Evolutionary conservation across 1,140 invertebrate genomes (phyloP).

Genomic region (Berghia stephanieae): DNA sequence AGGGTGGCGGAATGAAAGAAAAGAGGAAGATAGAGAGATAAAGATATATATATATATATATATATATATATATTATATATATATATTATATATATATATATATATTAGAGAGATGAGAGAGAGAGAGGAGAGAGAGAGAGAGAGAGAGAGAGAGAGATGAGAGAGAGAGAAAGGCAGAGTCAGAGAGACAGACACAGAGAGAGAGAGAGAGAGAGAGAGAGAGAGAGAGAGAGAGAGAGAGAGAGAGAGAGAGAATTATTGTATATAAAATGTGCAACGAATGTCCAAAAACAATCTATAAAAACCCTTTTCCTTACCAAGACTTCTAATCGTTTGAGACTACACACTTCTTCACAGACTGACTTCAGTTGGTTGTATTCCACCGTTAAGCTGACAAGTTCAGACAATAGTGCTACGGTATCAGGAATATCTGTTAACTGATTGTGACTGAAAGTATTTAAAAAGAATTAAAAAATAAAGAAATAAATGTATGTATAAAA

Average conservation of each 20-base stretch:
- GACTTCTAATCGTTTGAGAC: conserved; percentile 64
- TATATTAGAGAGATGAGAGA: too few species aligned
- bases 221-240: conserved; percentile 1
- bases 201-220: conserved; percentile 18
- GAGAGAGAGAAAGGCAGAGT: neutral
- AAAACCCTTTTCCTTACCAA: too few species aligned
- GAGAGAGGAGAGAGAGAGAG: conserved; percentile 14
- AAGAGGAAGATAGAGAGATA: too few species aligned
- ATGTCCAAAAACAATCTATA: too few species aligned
- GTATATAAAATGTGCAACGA: too few species aligned
- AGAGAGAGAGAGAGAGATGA: conserved; percentile 11
- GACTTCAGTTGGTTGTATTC: conserved; percentile 63
- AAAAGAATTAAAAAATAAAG: neutral
- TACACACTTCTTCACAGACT: conserved; percentile 63
- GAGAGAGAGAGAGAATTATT: neutral
- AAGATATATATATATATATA: too few species aligned
- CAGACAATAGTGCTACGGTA: conserved; percentile 53
- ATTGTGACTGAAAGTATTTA: conserved; percentile 66
- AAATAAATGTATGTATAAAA: neutral
- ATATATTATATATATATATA: too few species aligned
- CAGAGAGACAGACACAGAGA: conserved; percentile 18
- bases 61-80: too few species aligned
- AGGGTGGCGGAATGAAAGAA: too few species aligned
- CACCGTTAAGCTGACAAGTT: conserved; percentile 58
- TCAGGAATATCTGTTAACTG: conserved; percentile 59